Base-by-base conservation (phyloP, 2,113 vertebrate genomes). In the Ciconia stormi region DNA sequence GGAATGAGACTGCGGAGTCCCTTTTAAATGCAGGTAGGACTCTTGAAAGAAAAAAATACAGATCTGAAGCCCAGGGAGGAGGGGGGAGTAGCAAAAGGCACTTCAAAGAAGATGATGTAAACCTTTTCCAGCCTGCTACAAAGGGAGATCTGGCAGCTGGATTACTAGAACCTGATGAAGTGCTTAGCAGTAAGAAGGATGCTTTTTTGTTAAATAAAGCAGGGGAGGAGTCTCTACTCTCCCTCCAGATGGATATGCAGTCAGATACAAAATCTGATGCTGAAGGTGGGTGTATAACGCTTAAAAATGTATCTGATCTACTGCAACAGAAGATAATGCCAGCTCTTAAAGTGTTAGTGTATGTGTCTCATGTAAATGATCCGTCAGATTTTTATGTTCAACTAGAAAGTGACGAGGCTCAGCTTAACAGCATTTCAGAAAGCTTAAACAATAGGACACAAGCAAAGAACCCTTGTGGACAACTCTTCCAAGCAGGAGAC, bases 351-450 rank as follows among this genome's bases (percentile, higher is more conserved):
- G 96, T 95, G 14, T 98, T 97, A 46, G 98, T 99, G 1, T 99
- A 98, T 53, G 61, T 99, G 82, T 99, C 99, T 7, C 98, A 99
- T 20, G 97, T 98, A 89, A 98, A 99, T 89, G 97, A 98, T 78
- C 98, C 97, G 0, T 95, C 90, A n/a, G 99, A 99, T 91, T 99
- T 99, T 95, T 99, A 98, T 65, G 96, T 99, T 84, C 99, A 99
- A 3, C 89, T 99, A 22, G 94, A 95, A 47, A 96, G 98, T 36
- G 98, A 99, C 1, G 98, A 99, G 76, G 91, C 95, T 73, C 94
- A 98, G 47, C 97, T 99, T 52, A 96, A 97, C 47, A 96, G 80
- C 13, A 92, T 99, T 85, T 98, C 97, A 4, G 98, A 99, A 92
- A 98, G 97, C 67, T 97, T 99, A 86, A 99, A 99, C 52, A 78